Conservation (phyloP, 2,797 vertebrate species). For the Molossus alvarezi region DNA sequence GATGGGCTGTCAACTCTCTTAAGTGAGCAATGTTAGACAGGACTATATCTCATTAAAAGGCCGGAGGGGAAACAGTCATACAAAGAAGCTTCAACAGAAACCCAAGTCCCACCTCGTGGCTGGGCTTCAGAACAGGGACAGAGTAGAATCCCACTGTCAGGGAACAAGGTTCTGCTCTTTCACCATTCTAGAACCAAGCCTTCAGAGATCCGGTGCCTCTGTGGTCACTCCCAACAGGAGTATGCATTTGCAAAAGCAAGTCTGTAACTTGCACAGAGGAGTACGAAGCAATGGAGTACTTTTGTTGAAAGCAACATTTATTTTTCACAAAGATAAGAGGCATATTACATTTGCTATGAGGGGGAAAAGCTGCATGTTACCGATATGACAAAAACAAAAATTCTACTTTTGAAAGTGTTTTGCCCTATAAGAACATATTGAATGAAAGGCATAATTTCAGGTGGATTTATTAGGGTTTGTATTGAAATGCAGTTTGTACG, state of each 20-base stretch:
- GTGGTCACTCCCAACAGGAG: not conserved
- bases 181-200: not conserved
- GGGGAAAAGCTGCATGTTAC: conserved; percentile 83
- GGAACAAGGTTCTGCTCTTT: not conserved
- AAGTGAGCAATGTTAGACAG: not conserved
- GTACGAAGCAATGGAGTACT: conserved; percentile 76
- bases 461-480: conserved; percentile 75
- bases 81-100: not conserved
- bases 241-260: not conserved
- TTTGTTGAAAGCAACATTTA: conserved; percentile 89
- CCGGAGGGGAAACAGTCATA: not conserved
- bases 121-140: too few relatives aligned
- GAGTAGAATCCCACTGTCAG: too few relatives aligned
- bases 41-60: not conserved
- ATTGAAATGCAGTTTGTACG: conserved; percentile 82
- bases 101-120: rapidly evolving
- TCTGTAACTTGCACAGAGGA: not conserved
- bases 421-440: conserved; percentile 79
- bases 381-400: conserved; percentile 81
- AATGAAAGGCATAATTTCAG: conserved; percentile 79
- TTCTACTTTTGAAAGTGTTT: conserved; percentile 83
- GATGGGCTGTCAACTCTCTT: not conserved
- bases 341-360: conserved; percentile 78
- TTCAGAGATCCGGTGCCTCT: not conserved
- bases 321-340: conserved; percentile 86